A percentile compares a stretch with the other conserved stretches of the same genome.
Conservation (phyloP, 2,888 invertebrate species). For the Nymphalis c-album region DNA sequence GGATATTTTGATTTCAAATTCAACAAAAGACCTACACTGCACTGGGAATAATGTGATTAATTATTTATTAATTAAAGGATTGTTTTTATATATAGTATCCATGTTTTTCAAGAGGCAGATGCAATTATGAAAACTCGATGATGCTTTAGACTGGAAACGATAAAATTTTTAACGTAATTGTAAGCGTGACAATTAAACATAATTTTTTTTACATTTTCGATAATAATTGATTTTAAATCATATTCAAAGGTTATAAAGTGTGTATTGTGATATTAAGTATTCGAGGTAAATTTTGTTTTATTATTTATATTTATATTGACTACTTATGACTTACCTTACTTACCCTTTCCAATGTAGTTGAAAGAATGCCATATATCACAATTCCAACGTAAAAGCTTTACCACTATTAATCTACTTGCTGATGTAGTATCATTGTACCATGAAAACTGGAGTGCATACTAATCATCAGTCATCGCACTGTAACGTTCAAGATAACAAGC, state of each 20-base stretch:
- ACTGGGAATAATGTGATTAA: too few relatives aligned
- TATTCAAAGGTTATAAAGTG: conserved; percentile 20
- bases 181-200: neutral
- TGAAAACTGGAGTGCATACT: conserved; percentile 23
- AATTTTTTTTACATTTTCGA: neutral
- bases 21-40: too few relatives aligned
- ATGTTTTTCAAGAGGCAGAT: too few relatives aligned
- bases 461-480: conserved; percentile 33
- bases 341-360: conserved; percentile 37
- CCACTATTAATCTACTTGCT: conserved; percentile 36
- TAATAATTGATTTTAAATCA: neutral
- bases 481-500: conserved; percentile 25
- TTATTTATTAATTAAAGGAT: too few relatives aligned
- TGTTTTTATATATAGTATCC: too few relatives aligned
- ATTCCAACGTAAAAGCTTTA: conserved; percentile 34
- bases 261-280: conserved; percentile 35
- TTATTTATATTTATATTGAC: conserved; percentile 19
- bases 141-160: too few relatives aligned
- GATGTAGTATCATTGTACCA: conserved; percentile 33
- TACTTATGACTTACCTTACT: conserved; percentile 9
- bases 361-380: conserved; percentile 37
- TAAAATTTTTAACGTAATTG: neutral
- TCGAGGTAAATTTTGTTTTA: conserved; percentile 32
- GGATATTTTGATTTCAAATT: too few relatives aligned
- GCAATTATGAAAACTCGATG: too few relatives aligned